Percentiles rank a stretch among this genome's conserved stretches.
Conservation (phyloP, 2,113 vertebrate genomes). For the Ondatra zibethicus region DNA sequence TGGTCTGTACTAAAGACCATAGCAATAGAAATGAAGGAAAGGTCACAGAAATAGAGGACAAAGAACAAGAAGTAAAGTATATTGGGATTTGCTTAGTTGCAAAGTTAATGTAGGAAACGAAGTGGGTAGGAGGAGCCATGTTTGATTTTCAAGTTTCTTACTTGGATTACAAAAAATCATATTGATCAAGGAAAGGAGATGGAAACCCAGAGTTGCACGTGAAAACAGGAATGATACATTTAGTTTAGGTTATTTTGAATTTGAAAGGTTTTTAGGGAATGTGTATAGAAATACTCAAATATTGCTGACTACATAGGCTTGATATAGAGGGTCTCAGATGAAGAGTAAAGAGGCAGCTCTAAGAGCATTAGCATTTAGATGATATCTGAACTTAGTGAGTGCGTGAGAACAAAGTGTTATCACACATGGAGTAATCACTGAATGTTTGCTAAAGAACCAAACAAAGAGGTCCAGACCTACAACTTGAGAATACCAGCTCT, state of each 20-base stretch:
- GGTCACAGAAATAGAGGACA: background rate
- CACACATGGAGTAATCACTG: constrained; percentile 6
- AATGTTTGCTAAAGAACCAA: constrained; percentile 49
- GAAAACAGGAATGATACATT: constrained; percentile 30
- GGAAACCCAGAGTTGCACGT: background rate
- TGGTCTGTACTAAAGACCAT: background rate
- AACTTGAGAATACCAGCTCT: background rate
- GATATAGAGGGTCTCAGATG: background rate
- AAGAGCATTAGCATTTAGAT: constrained; percentile 33
- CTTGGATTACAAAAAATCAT: constrained; percentile 34
- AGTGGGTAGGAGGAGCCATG: background rate
- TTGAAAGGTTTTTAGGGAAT: background rate
- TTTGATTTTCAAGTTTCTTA: constrained; percentile 45
- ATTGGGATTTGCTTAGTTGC: background rate
- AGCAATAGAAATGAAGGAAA: constrained; percentile 46
- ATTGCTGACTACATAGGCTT: background rate
- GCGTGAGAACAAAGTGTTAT: background rate
- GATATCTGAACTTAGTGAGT: constrained; percentile 8
- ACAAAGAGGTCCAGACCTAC: constrained; percentile 4
- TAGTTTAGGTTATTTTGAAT: constrained; percentile 47
- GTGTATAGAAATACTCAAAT: constrained; percentile 5
- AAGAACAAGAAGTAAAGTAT: background rate
- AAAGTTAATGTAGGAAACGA: constrained; percentile 35
- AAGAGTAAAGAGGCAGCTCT: background rate
- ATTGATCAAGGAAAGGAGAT: constrained; percentile 5